phyloP scores from a whole-genome alignment of 2,113 vertebrate species.

The Nibea coibor region DNA sequence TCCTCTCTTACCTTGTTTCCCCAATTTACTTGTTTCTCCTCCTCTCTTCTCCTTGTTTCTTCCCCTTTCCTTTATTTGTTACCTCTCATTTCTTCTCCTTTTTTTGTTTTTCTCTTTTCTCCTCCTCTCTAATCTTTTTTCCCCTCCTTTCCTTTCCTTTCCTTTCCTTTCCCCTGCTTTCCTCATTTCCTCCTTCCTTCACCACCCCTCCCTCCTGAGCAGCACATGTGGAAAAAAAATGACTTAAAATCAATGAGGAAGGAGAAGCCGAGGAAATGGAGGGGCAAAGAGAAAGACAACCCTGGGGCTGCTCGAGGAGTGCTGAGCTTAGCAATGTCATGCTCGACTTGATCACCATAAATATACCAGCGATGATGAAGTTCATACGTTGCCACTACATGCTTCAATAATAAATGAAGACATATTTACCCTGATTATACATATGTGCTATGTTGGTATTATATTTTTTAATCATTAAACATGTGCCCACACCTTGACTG shows the following conservation, averaged over 20 bases:
- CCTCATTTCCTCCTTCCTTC: background rate
- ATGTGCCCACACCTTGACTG: slow-evolving; percentile 20
- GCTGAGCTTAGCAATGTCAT: slow-evolving; percentile 62
- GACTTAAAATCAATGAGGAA: slow-evolving; percentile 44
- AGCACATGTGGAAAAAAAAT: background rate
- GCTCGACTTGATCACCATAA: slow-evolving; percentile 39
- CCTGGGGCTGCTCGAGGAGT: slow-evolving; percentile 40
- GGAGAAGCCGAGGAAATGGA: slow-evolving; percentile 35
- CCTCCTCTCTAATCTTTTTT: background rate
- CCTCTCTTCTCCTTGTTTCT: background rate
- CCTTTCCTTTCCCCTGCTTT: background rate
- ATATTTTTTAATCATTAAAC: slow-evolving; percentile 4
- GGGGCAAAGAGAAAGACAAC: slow-evolving; percentile 28
- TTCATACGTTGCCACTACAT: background rate
- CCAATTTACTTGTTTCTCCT: too few species aligned
- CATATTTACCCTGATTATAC: background rate
- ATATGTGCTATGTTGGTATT: background rate
- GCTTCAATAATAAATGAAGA: background rate
- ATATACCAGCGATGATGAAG: slow-evolving; percentile 42
- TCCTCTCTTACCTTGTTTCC: background rate
- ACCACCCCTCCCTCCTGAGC: background rate
- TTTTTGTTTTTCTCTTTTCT: background rate
- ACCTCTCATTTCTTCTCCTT: too few species aligned
- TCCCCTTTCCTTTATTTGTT: background rate
- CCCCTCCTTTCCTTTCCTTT: background rate